Evolutionary conservation across 2,113 vertebrate species (phyloP), one percentile per base, ranked within the genome.

Genomic region (Rhodinocichla rosea): DNA sequence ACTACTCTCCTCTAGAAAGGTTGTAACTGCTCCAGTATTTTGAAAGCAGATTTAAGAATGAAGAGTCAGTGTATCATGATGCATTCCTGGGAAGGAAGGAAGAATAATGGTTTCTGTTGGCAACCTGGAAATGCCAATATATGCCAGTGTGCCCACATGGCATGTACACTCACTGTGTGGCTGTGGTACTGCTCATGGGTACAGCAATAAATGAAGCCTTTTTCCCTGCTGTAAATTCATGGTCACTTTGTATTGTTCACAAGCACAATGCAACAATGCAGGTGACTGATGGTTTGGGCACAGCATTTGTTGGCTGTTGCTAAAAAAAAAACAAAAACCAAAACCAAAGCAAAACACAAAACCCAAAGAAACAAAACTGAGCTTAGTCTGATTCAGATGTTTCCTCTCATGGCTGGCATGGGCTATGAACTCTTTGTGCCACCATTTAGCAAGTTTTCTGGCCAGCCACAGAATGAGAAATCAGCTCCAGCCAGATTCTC

Each of bases 391-490:
- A 70, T 59, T 84, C 23, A 87, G 56, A 32, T 26, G 15, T 39
- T 70, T 45, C 7, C 8, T 87, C 7, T 64, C 1, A 0, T 0
- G 3, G 33, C 50, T 89, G 80, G 30, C 21, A 83, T 1, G 1
- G 37, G 5, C 32, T 80, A 15, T 39, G 56, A 70, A 19, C 37
- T 70, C 67, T 80, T 74, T 33, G 21, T 83, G 68, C 16, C 52
- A 33, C 21, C 3, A 9, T 35, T 81, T 40, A 44, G 57, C 30
- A 82, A 60, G 24, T 39, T 79, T 85, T 84, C 39, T 67, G 55
- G 64, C 79, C 35, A 39, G 1, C 8, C 44, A 57, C 24, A 37
- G 7, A 40, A 57, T 15, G 4, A 69, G n/a, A 45, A 83, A 40
- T 57, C 12, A 13, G 13, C 37, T 86, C 16, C 2, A 6, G 15